Conservation (phyloP, 2,113 vertebrate species). For the Petroica traversi region DNA sequence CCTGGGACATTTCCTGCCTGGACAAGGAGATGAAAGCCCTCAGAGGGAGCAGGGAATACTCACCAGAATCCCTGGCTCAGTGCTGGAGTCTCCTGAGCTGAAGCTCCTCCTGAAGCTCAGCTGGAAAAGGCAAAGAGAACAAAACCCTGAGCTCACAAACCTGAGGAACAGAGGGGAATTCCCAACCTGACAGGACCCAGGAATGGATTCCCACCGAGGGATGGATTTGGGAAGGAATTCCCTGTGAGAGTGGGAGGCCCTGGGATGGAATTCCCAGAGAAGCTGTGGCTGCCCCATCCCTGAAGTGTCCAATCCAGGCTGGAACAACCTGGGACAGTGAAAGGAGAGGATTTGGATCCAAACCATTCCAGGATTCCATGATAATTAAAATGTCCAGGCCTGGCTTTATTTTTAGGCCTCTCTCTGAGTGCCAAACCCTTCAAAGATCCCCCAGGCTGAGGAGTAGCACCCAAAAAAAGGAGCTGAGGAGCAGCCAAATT, state of each 20-base stretch:
- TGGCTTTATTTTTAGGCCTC: constrained; percentile 17
- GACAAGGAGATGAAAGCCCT: neutral
- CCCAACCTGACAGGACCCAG: neutral
- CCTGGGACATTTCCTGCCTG: neutral
- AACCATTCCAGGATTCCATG: neutral
- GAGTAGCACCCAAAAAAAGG: neutral
- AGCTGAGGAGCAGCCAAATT: constrained; percentile 21
- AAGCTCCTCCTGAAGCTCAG: neutral
- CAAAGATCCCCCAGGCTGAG: neutral
- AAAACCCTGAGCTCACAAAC: neutral
- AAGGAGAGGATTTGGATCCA: neutral
- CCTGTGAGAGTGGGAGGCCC: neutral
- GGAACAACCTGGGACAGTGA: neutral
- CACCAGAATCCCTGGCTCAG: neutral
- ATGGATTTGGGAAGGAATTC: neutral
- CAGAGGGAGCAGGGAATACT: neutral
- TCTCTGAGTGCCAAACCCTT: neutral
- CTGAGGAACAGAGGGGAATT: neutral
- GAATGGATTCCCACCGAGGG: neutral
- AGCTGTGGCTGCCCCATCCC: neutral
- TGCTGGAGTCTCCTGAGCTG: neutral
- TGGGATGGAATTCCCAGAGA: neutral
- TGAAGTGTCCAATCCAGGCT: neutral
- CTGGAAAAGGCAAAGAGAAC: constrained; percentile 11
- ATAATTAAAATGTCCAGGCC: neutral